These are phyloP conservation scores for Enteromius paludinosus DNA, from an alignment of 2,797 vertebrate species.

Conservation along the genomic window DNA sequence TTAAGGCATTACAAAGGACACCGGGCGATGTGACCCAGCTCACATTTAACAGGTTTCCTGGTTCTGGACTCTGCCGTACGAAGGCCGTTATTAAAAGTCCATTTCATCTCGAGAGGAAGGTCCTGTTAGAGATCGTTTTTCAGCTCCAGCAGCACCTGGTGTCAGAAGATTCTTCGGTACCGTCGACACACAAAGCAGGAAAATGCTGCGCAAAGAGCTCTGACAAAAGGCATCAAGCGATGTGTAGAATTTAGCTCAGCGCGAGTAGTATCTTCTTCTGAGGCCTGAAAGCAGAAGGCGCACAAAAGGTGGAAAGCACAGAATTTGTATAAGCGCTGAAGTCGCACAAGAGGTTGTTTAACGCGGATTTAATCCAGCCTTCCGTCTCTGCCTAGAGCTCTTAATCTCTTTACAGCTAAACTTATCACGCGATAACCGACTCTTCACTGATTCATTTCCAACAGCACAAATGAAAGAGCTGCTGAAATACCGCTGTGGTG, in stretches of 20 bases:
- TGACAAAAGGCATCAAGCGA: constrained; percentile 22
- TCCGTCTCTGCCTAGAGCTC: constrained; percentile 70
- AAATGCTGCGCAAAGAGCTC: constrained; percentile 25
- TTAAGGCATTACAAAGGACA: constrained; percentile 27
- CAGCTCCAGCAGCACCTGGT: constrained; percentile 23
- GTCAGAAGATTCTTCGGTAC: constrained; percentile 9
- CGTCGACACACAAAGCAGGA: constrained; percentile 13
- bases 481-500: constrained; percentile 70
- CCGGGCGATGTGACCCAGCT: constrained; percentile 1
- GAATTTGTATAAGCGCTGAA: constrained; percentile 63
- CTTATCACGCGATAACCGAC: constrained; percentile 79
- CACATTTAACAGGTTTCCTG: constrained; percentile 25
- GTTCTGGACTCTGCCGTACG: constrained; percentile 24
- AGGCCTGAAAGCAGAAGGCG: constrained; percentile 34
- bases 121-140: constrained; percentile 37
- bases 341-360: constrained; percentile 70
- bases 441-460: constrained; percentile 73
- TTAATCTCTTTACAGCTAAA: constrained; percentile 77
- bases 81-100: constrained; percentile 55
- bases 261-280: constrained; percentile 37
- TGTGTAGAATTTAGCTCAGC: constrained; percentile 36
- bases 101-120: constrained; percentile 49
- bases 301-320: constrained; percentile 50
- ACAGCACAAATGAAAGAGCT: constrained; percentile 70
- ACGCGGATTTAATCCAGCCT: constrained; percentile 69